Percentiles rank a stretch among this genome's conserved stretches.
Evolutionary conservation across 2,113 vertebrate species (phyloP).

Genomic region (Melanerpes formicivorus): DNA sequence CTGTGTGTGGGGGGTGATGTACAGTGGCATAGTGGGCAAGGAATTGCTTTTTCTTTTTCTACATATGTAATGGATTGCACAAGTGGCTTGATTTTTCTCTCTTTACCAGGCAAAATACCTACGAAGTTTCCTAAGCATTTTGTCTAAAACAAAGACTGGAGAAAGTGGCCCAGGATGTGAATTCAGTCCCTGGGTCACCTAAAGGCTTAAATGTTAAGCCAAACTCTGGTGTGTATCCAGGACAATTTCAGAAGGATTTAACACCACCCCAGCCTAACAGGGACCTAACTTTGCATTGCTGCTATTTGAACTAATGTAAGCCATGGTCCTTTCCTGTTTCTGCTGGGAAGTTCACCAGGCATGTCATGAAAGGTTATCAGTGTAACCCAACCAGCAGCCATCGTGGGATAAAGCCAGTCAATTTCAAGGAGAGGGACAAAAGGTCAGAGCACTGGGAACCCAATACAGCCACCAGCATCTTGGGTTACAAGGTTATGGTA

Average conservation of each 20-base stretch:
- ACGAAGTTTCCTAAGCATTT: background rate
- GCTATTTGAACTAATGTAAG: background rate
- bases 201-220: background rate
- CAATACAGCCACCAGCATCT: slow-evolving; percentile 12
- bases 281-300: background rate
- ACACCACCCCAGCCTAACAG: background rate
- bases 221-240: too few species aligned
- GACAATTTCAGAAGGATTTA: background rate
- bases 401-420: background rate
- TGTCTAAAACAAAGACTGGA: background rate
- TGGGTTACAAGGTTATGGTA: slow-evolving; percentile 42
- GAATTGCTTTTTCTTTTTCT: background rate
- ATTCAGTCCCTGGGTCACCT: background rate
- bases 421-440: slow-evolving; percentile 31
- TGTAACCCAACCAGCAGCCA: background rate
- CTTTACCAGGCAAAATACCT: background rate
- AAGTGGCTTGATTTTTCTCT: background rate
- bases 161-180: background rate
- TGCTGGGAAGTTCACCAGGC: slow-evolving; percentile 10
- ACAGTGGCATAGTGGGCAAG: background rate
- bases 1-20: background rate
- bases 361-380: slow-evolving; percentile 2
- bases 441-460: slow-evolving; percentile 61
- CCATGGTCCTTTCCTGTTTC: background rate
- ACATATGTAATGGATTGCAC: background rate